A percentile compares a stretch with the other conserved stretches of the same genome.
Conservation (phyloP, 2,113 vertebrate species). For the Peucedramus taeniatus region DNA sequence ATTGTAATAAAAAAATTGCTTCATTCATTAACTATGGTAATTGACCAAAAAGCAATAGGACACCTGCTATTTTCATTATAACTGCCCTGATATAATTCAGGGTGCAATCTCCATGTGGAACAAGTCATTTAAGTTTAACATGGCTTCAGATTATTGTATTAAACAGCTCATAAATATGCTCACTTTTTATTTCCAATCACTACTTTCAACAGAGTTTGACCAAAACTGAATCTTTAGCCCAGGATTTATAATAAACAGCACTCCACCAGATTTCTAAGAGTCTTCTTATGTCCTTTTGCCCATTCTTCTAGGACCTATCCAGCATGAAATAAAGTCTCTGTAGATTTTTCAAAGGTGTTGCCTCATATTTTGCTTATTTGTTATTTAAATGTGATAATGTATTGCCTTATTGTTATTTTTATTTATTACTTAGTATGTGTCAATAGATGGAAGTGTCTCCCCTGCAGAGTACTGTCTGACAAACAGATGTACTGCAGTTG, state of each 20-base stretch:
- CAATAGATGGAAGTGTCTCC: background rate
- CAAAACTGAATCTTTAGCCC: background rate
- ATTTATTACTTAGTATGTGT: background rate
- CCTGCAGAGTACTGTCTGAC: background rate
- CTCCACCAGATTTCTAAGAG: background rate
- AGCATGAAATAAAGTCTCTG: background rate
- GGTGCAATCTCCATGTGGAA: background rate
- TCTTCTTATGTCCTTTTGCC: background rate
- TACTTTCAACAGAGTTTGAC: background rate
- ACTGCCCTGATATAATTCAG: conserved; percentile 6
- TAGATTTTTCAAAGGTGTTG: background rate
- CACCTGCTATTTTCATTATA: conserved; percentile 38
- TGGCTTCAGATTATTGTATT: conserved; percentile 14
- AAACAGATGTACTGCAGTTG: background rate
- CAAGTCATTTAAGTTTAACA: conserved; percentile 12
- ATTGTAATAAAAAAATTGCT: conserved; percentile 35
- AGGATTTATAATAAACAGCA: background rate
- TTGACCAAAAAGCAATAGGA: conserved; percentile 47
- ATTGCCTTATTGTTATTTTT: background rate
- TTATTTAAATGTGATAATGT: background rate
- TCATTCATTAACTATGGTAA: conserved; percentile 51
- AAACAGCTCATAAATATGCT: conserved; percentile 1
- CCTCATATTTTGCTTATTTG: background rate
- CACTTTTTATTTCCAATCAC: background rate
- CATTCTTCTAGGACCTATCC: background rate